phyloP scores from a whole-genome alignment of 2,113 vertebrate species.

The Erpornis zantholeuca region DNA sequence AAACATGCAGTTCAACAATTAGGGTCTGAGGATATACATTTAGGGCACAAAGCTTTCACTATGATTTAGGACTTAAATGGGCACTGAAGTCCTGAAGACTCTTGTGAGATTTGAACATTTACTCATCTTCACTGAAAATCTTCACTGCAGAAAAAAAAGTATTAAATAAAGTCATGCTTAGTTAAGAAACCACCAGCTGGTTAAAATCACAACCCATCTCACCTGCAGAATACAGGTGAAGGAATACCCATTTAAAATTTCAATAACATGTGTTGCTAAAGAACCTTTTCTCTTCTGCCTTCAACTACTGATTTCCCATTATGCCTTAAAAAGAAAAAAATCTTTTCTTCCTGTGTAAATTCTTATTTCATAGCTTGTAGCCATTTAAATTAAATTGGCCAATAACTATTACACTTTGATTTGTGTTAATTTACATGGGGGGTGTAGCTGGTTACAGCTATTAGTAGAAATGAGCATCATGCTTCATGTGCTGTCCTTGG shows the following conservation, averaged over 20 bases:
- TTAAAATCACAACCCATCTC: not conserved
- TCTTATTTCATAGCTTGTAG: not conserved
- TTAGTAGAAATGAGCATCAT: not conserved
- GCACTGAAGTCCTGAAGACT: not conserved
- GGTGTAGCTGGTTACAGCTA: not conserved
- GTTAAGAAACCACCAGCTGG: not conserved
- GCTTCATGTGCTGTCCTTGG: accelerated
- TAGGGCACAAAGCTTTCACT: not conserved
- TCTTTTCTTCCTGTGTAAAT: not conserved
- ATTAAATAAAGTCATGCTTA: not conserved
- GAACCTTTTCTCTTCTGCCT: not conserved
- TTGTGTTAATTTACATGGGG: not conserved
- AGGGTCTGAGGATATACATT: not conserved
- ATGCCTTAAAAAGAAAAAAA: not conserved
- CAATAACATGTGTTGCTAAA: not conserved
- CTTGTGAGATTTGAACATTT: not conserved
- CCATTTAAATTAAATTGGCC: not conserved
- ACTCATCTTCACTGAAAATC: not conserved
- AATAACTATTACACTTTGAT: not conserved
- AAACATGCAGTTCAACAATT: not conserved
- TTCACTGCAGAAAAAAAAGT: not conserved
- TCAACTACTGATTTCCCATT: not conserved
- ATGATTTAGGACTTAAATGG: not conserved
- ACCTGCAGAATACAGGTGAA: not conserved
- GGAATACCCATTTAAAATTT: not conserved